These are phyloP conservation scores for Drosophila burlai DNA, from an alignment of 1,140 invertebrate species.

Conservation along the genomic window DNA sequence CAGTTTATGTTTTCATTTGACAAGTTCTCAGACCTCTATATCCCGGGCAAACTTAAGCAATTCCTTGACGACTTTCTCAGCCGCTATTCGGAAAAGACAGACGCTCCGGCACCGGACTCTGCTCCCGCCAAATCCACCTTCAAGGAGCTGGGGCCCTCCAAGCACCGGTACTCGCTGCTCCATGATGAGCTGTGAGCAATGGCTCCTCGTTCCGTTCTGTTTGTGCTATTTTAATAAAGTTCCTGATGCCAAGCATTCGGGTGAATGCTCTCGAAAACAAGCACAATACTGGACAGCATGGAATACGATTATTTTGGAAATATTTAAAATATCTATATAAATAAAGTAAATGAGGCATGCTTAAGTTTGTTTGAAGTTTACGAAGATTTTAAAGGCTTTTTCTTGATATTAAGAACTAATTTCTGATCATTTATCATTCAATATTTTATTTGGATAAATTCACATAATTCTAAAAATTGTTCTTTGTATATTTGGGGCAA, in stretches of 20 bases:
- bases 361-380: background rate
- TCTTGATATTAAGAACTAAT: background rate
- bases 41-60: constrained; percentile 36
- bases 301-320: background rate
- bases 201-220: constrained; percentile 7
- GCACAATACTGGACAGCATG: constrained; percentile 30
- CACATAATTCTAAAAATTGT: background rate
- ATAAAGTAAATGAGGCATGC: background rate
- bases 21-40: constrained; percentile 44
- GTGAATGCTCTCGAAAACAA: constrained; percentile 16
- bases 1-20: constrained; percentile 44
- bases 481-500: background rate
- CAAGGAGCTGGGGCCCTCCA: constrained; percentile 60
- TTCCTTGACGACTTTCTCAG: constrained; percentile 41
- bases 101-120: background rate
- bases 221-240: constrained; percentile 67
- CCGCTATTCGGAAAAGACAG: background rate
- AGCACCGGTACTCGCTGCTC: constrained; percentile 62
- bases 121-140: constrained; percentile 43
- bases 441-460: background rate
- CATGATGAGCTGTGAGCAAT: constrained; percentile 68
- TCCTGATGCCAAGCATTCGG: constrained; percentile 13
- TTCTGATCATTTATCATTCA: background rate
- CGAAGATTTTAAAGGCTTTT: background rate
- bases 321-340: background rate